Evolutionary conservation across 2,888 invertebrate genomes (phyloP), one percentile per base, ranked within the genome.

Genomic region (Tetheella fluctuosa): DNA sequence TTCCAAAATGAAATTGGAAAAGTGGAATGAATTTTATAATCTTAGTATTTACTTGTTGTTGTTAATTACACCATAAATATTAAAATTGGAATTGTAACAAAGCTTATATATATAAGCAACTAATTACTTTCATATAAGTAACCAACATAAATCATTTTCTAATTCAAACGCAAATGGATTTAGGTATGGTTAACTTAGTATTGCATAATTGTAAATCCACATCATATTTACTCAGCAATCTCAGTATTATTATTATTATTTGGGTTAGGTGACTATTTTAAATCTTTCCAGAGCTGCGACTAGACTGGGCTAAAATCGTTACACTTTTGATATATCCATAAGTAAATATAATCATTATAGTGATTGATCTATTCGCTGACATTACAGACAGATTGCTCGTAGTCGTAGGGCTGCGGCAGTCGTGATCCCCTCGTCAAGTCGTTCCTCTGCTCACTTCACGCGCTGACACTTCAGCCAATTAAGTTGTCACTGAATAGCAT

Each of bases 391-490:
- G 20, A 34, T 34, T 13, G 34, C 23, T 34, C 54, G n/a, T 60
- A n/a, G 54, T 39, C 57, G 56, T 37, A 53, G 64, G 65, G 68
- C 61, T 64, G 34, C 34, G 2, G 13, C 34, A 34, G 61, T 62
- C 63, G 70, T 64, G 73, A 65, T 69, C 73, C 75, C 76, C 69
- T 76, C 76, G 69, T 78, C 84, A 76, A 68, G 67, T 71, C 71
- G 69, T 69, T 68, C 69, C 73, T 71, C 80, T 77, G 67, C 74
- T 80, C 70, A 70, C 73, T 72, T 70, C 77, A 77, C 72, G 71
- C 78, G 82, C 76, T 85, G 86, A 87, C 87, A 84, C 77, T 74
- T 77, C 60, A 62, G 73, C 78, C 88, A 85, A 90, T 90, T 86
- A 90, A 88, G 73, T 85, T 90, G 89, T 91, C 90, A 85, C 72